Conservation (phyloP, 2,888 invertebrate species). For the Imbricaverruca yamaguchii region DNA sequence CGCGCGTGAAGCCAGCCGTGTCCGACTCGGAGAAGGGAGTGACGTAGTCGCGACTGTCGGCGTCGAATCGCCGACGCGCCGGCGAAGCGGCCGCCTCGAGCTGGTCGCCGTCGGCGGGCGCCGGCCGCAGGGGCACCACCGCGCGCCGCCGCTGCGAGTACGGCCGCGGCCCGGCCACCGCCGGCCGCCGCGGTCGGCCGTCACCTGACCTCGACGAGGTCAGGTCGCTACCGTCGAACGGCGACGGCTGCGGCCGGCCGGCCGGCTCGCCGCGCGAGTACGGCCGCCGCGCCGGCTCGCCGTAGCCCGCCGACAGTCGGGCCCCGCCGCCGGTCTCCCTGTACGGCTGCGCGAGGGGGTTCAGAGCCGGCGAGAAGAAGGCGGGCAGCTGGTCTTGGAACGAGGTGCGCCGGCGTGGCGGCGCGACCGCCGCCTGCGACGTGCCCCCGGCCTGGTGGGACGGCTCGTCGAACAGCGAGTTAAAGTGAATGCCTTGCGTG, state of each 20-base stretch:
- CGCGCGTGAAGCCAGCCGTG: slow-evolving; percentile 38
- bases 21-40: slow-evolving; percentile 27
- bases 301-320: too few species aligned
- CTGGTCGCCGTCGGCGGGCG: slow-evolving; percentile 53
- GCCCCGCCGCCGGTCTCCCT: too few species aligned
- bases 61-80: slow-evolving; percentile 69
- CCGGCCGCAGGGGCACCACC: background rate
- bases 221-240: slow-evolving; percentile 1
- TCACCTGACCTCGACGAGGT: background rate
- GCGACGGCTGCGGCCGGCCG: slow-evolving; percentile 15
- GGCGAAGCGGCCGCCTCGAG: too few species aligned
- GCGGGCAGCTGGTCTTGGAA: too few species aligned
- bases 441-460: too few species aligned
- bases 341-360: too few species aligned
- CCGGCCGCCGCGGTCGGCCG: background rate
- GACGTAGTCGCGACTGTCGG: slow-evolving; percentile 58
- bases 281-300: too few species aligned
- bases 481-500: background rate
- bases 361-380: too few species aligned
- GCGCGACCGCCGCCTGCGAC: background rate
- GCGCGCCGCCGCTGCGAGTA: background rate
- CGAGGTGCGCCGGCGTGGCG: background rate
- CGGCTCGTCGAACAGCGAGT: slow-evolving; percentile 1
- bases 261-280: background rate
- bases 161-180: slow-evolving; percentile 10